A percentile compares a stretch with the other conserved stretches of the same genome.
Evolutionary conservation across 1,140 invertebrate genomes (phyloP).

Genomic region (Tenebrio molitor): DNA sequence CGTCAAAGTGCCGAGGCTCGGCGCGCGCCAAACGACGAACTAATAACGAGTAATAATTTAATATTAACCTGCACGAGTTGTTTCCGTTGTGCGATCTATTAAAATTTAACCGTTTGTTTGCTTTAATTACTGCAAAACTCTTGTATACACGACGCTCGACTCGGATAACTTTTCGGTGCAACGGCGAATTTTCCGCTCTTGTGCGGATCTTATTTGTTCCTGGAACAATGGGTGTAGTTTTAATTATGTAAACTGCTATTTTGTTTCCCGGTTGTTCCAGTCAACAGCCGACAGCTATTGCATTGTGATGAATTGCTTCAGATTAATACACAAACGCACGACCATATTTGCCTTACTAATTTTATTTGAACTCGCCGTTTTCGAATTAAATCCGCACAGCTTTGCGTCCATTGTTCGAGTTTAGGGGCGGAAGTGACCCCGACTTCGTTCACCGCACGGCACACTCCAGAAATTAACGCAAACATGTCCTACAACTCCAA

Average conservation of each 20-base stretch:
- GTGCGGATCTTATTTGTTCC: slow-evolving; percentile 38
- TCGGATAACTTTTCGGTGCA: slow-evolving; percentile 29
- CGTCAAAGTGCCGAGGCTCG: slow-evolving; percentile 19
- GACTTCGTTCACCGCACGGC: no score
- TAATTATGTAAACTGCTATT: slow-evolving; percentile 46
- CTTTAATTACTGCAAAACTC: slow-evolving; percentile 42
- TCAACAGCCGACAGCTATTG: slow-evolving; percentile 32
- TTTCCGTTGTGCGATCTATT: slow-evolving; percentile 1
- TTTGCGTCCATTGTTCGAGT: neutral
- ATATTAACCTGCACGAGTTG: slow-evolving; percentile 20
- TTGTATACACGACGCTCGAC: slow-evolving; percentile 5
- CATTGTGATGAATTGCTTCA: slow-evolving; percentile 28
- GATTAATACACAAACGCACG: slow-evolving; percentile 22
- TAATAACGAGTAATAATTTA: slow-evolving; percentile 22
- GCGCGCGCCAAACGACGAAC: neutral
- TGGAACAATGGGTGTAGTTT: slow-evolving; percentile 39
- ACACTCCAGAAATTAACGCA: no score
- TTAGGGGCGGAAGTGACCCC: no score
- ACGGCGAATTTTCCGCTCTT: slow-evolving; percentile 30
- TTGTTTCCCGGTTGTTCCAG: slow-evolving; percentile 23
- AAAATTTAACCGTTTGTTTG: slow-evolving; percentile 29
- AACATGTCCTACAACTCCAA: no score
- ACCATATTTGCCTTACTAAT: slow-evolving; percentile 24
- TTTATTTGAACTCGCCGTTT: neutral
- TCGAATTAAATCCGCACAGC: neutral